phyloP scores from a whole-genome alignment of 2,113 vertebrate genomes.

The Campylorhamphus procurvoides region DNA sequence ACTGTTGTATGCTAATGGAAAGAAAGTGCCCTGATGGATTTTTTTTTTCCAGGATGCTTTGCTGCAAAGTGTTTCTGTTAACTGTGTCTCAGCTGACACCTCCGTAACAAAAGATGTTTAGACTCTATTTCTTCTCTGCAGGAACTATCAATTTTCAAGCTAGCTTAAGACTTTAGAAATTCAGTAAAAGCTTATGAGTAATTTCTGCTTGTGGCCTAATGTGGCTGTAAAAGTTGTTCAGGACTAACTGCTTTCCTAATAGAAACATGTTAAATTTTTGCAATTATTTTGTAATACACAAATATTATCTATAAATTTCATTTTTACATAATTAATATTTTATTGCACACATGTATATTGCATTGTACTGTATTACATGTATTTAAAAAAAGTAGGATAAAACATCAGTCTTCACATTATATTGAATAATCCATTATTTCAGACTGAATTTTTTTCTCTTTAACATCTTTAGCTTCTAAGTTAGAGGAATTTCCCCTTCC shows the following conservation, averaged over 20 bases:
- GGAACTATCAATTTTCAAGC: background rate
- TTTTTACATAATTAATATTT: background rate
- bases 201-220: background rate
- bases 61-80: background rate
- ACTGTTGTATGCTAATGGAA: background rate
- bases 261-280: background rate
- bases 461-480: background rate
- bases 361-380: background rate
- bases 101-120: background rate
- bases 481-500: background rate
- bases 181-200: background rate
- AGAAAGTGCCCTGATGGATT: background rate
- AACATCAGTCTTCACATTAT: background rate
- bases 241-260: background rate
- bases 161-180: background rate
- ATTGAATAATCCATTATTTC: background rate
- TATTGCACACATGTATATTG: background rate
- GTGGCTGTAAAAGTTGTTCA: background rate
- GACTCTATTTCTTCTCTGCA: background rate
- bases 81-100: background rate
- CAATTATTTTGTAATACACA: background rate
- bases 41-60: background rate
- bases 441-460: background rate
- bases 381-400: background rate
- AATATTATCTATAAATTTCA: background rate